Evolutionary conservation across 2,888 invertebrate genomes (phyloP).

Genomic region (Siphlonurus alternatus): DNA sequence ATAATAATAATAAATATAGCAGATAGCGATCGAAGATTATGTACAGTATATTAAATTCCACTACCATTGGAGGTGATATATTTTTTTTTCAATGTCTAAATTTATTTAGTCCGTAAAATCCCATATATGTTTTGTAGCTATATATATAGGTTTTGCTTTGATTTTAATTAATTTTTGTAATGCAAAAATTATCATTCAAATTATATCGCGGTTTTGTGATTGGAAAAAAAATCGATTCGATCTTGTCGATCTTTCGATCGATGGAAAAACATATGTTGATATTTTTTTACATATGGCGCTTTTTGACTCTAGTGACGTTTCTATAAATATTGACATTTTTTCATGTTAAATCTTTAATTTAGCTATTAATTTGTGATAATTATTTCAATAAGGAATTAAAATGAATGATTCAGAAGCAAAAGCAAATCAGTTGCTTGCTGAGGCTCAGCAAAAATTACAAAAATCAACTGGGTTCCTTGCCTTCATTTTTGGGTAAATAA

Average conservation of each 20-base stretch:
- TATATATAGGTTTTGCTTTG: too few relatives aligned
- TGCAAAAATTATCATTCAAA: background rate
- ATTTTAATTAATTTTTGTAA: too few relatives aligned
- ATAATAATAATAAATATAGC: too few relatives aligned
- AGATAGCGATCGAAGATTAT: too few relatives aligned
- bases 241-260: too few relatives aligned
- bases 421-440: constrained; percentile 80
- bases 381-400: background rate
- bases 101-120: too few relatives aligned
- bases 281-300: background rate
- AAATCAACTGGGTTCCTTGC: constrained; percentile 84
- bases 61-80: too few relatives aligned
- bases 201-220: background rate
- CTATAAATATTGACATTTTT: background rate
- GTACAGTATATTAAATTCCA: too few relatives aligned
- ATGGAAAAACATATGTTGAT: background rate
- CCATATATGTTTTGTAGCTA: too few relatives aligned
- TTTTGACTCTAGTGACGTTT: background rate
- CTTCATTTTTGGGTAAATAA: constrained; percentile 53
- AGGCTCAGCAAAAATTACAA: constrained; percentile 87
- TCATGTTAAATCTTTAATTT: background rate
- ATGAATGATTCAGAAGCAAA: constrained; percentile 92
- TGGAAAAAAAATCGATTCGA: background rate
- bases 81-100: too few relatives aligned
- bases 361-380: background rate